These are phyloP conservation scores for Rafetus swinhoei DNA, from an alignment of 2,113 vertebrate genomes.

Conservation along the genomic window DNA sequence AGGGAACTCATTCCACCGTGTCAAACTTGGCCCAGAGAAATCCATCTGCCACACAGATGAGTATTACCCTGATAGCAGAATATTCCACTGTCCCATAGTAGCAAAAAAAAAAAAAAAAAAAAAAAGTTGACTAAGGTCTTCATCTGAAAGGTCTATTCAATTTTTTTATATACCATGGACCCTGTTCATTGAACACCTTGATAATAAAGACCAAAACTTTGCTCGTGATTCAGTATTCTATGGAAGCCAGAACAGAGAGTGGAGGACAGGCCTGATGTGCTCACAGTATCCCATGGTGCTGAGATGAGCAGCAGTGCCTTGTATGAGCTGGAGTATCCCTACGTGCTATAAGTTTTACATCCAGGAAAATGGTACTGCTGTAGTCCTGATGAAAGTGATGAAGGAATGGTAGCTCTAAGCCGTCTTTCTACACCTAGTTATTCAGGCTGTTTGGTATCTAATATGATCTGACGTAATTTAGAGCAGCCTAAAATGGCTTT, in stretches of 20 bases:
- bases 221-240: not conserved
- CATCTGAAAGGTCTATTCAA: not conserved
- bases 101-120: too few species aligned
- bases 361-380: not conserved
- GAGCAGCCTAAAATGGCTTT: not conserved
- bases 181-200: not conserved
- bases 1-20: not conserved
- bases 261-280: not conserved
- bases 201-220: not conserved
- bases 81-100: not conserved
- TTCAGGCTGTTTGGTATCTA: fast-evolving
- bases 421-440: too few species aligned
- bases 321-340: not conserved
- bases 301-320: not conserved
- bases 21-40: not conserved
- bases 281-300: not conserved
- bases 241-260: not conserved
- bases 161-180: not conserved
- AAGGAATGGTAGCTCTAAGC: not conserved
- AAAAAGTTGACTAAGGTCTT: not conserved
- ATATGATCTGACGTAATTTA: not conserved
- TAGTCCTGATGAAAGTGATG: not conserved
- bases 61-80: not conserved
- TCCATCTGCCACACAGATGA: not conserved
- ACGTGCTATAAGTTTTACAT: not conserved